Base-by-base conservation (phyloP, 2,797 vertebrate genomes). In the Acanthornis magna region DNA sequence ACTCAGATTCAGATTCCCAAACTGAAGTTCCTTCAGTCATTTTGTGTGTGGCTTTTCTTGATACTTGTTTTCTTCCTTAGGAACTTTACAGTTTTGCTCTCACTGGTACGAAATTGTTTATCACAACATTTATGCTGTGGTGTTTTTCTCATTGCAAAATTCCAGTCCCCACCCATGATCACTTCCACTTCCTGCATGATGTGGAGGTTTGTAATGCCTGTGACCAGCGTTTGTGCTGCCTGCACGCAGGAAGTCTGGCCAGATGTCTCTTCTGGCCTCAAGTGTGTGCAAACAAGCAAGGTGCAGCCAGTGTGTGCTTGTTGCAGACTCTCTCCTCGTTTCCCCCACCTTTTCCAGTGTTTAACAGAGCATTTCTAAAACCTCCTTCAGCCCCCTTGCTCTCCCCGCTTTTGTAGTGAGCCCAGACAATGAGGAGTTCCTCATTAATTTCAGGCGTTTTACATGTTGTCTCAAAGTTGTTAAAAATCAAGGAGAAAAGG, bases 311-410 rank as follows among this genome's bases (percentile, higher is more conserved):
- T 7, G 26, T 7, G 8, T 53, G 42, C 43, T 6, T 89, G 10
- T 7, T 45, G 4, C 22, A 22, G 8, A 2, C 25, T 50, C 7
- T 75, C 36, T 50, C 9, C 32, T 75, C 16, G 4, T 4, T 67
- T 68, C 48, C 42, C 18, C 13, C 29, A 13, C 1, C 0, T 32
- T 72, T 88, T 8, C 16, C 11, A 30, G 3, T 19, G 25, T 53
- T 67, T 70, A 53, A 70, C 55, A 53, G 62, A 70, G 30, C 12
- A 21, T 32, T 27, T 29, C 13, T 58, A 42, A 76, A 82, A 21
- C 4, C 1, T 70, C 5, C 26, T 74, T 80, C 12, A 13, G 8
- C 6, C 9, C 3, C 0, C 1, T 32, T 3, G 1, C 9, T 25
- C 10, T 61, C 25, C 3, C 5, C 1, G 1, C 5, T 85, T 75